Conservation (phyloP, 2,888 invertebrate genomes). For the Therioaphis trifolii region DNA sequence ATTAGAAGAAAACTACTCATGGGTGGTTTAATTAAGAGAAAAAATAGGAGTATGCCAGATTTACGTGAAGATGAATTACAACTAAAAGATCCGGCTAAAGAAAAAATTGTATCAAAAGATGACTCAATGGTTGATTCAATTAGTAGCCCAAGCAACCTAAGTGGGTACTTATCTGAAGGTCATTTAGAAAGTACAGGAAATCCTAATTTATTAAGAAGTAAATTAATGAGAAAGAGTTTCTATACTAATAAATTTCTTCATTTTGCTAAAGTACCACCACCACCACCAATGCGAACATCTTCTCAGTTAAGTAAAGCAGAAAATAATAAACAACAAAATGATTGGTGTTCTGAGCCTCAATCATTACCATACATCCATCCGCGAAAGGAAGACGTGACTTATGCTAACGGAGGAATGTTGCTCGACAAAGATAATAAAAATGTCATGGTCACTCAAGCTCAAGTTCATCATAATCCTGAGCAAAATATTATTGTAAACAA, state of each 20-base stretch:
- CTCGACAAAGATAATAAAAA: constrained; percentile 67
- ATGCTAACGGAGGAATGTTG: constrained; percentile 71
- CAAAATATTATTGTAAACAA: constrained; percentile 61
- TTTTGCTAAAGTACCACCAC: constrained; percentile 85
- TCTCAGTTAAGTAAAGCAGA: constrained; percentile 80
- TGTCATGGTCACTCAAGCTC: constrained; percentile 80
- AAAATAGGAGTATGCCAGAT: constrained; percentile 93
- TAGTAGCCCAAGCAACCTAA: constrained; percentile 71
- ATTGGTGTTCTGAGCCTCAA: constrained; percentile 71
- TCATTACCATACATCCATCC: constrained; percentile 75
- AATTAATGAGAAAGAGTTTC: constrained; percentile 89
- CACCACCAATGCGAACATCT: constrained; percentile 86
- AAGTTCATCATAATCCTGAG: constrained; percentile 79
- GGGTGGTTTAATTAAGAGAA: constrained; percentile 88
- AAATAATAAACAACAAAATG: constrained; percentile 68
- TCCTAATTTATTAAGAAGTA: constrained; percentile 86
- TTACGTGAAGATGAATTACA: constrained; percentile 79
- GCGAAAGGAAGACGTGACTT: constrained; percentile 69
- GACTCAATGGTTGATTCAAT: constrained; percentile 78
- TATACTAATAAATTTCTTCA: constrained; percentile 86
- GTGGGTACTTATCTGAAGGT: constrained; percentile 88
- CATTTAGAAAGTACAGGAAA: constrained; percentile 84
- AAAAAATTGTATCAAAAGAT: constrained; percentile 70
- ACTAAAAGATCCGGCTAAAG: constrained; percentile 66
- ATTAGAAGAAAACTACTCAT: constrained; percentile 86